phyloP scores from a whole-genome alignment of 2,888 invertebrate genomes.

The Drosophila neotestacea region DNA sequence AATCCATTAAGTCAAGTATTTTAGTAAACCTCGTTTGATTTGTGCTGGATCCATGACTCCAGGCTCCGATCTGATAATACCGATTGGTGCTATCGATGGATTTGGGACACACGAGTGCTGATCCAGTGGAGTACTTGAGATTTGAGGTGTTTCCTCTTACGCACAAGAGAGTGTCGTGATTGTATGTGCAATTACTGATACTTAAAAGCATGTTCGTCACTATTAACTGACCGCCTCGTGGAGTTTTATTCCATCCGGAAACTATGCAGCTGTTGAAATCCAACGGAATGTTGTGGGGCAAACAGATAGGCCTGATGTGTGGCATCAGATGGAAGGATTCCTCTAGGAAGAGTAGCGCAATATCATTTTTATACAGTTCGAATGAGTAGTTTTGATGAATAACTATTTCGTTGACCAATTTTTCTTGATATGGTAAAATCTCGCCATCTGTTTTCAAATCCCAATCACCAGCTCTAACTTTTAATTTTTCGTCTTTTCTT shows the following conservation, averaged over 20 bases:
- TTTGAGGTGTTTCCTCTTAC: rapidly evolving
- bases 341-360: constrained; percentile 39
- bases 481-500: rapidly evolving
- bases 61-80: constrained; percentile 33
- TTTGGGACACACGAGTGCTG: constrained; percentile 28
- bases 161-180: background rate
- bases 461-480: constrained; percentile 48
- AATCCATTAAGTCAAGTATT: background rate
- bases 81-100: background rate
- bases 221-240: background rate
- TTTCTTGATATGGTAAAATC: constrained; percentile 24
- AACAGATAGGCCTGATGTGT: constrained; percentile 30
- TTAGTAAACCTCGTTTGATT: background rate
- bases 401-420: background rate
- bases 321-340: background rate
- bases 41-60: constrained; percentile 1
- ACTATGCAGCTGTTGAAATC: constrained; percentile 18
- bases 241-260: constrained; percentile 37
- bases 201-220: background rate
- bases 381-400: background rate
- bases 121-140: constrained; percentile 6
- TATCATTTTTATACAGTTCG: background rate
- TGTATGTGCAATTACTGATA: background rate
- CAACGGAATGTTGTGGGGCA: background rate
- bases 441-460: constrained; percentile 15